These are phyloP conservation scores for Sebastes hubbsi DNA, from an alignment of 2,797 vertebrate genomes.

Conservation along the genomic window DNA sequence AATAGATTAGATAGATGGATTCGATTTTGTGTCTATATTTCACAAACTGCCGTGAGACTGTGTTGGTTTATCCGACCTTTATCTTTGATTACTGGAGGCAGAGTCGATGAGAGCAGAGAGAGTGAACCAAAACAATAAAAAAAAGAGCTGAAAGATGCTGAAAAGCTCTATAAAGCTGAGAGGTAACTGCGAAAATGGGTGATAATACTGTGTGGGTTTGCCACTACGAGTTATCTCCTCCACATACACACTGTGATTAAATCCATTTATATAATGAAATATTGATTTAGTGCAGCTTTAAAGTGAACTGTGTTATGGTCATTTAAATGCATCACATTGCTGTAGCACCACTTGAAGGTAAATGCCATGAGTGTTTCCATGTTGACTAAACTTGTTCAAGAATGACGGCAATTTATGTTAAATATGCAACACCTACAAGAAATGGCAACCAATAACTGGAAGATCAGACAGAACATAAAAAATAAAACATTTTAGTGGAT, in stretches of 20 bases:
- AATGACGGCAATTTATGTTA: not conserved
- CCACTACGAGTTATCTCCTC: not conserved
- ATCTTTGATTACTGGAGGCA: not conserved
- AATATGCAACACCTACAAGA: no score
- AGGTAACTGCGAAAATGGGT: not conserved
- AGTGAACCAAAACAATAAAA: not conserved
- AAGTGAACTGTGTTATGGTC: not conserved
- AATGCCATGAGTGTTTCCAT: not conserved
- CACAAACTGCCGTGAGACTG: no score
- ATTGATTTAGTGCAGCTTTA: no score
- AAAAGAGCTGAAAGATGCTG: not conserved
- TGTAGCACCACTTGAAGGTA: not conserved
- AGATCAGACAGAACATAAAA: not conserved
- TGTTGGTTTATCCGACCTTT: no score
- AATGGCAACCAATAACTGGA: not conserved
- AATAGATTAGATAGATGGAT: no score
- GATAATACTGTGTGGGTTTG: not conserved
- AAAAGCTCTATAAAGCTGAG: not conserved
- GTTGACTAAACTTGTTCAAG: not conserved
- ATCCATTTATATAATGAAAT: no score
- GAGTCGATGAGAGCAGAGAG: not conserved
- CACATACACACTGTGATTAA: no score
- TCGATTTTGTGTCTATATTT: accelerated
- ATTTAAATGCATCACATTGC: not conserved
- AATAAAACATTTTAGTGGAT: no score